Base-by-base conservation (phyloP, 23 tunicate genomes). In the Ciona savignyi region DNA sequence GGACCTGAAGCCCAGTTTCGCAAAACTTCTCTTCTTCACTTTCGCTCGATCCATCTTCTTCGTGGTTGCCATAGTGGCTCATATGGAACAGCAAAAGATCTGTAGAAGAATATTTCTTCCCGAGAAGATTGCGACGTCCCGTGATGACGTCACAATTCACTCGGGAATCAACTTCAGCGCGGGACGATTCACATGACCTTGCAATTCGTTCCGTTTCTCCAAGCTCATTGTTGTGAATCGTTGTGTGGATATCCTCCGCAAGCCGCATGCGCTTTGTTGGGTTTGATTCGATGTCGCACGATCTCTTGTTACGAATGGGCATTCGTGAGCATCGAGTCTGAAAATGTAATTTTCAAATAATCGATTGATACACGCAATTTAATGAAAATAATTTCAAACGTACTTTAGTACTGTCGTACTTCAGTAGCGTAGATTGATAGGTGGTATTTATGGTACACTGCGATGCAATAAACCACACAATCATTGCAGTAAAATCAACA, bases 91-190 rank as follows among this genome's bases (percentile, higher is more conserved):
- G 33, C 6, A 60, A 26, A 32, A 74, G 78, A 62, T 74, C 78
- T 28, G 78, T 74, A 25, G 78, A 74, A 1, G 78, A 29, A 32
- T 74, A 74, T 27, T 64, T 74, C 69, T 74, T 74, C 67, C 78
- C 29, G 21, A 63, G 78, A 21, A 60, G 23, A 32, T 62, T 68
- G 1, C 78, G 48, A 6, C 78, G 78, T 2, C 78, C 68, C 1
- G 78, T 74, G 26, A 42, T 42, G 56, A 42, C 56, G 56, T 42
- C 56, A 42, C 15, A 42, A 42, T 15, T 42, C 56, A 15, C 15
- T 42, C 11, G 15, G 9, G n/a, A n/a, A n/a, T n/a, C n/a, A n/a
- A n/a, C n/a, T n/a, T n/a, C n/a, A n/a, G n/a, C n/a, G n/a, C n/a
- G n/a, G n/a, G 56, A 6, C 11, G 56, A 6, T 42, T 42, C 56